Percentiles rank a stretch among this genome's conserved stretches.
Conservation (phyloP, 2,888 invertebrate genomes). For the Stenchaetothrips biformis region DNA sequence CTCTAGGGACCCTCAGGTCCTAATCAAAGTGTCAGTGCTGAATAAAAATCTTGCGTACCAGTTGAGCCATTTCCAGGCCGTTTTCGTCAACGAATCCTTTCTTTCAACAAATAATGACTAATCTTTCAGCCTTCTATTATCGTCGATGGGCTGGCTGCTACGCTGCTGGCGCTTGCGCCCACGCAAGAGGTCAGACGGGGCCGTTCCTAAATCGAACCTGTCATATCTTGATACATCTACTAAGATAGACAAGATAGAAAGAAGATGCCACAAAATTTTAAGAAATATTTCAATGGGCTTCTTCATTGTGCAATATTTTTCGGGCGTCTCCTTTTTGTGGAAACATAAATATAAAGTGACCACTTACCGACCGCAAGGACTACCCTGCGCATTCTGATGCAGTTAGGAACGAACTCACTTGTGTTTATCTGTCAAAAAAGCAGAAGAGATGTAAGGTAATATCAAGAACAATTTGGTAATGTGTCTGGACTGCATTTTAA, state of each 20-base stretch:
- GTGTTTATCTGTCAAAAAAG: conserved; percentile 19
- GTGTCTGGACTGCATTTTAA: too few species aligned
- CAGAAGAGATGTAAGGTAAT: conserved; percentile 8
- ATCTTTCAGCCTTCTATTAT: conserved; percentile 9
- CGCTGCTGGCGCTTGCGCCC: not conserved
- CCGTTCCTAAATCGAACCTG: not conserved
- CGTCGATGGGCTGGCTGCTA: not conserved
- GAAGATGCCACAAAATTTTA: too few species aligned
- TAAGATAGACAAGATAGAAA: too few species aligned
- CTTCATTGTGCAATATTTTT: too few species aligned
- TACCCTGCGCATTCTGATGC: not conserved
- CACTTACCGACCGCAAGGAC: too few species aligned
- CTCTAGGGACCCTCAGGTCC: too few species aligned
- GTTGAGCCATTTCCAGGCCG: not conserved
- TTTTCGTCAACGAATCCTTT: not conserved
- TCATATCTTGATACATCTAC: too few species aligned
- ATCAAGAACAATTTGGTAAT: too few species aligned
- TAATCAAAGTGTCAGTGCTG: not conserved
- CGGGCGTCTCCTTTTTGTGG: too few species aligned
- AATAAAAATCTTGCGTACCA: not conserved
- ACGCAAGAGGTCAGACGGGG: not conserved
- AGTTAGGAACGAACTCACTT: not conserved
- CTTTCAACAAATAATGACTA: conserved; percentile 8
- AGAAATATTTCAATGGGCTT: too few species aligned
- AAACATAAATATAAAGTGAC: too few species aligned